Percentiles rank a stretch among this genome's conserved stretches.
Evolutionary conservation across 2,113 vertebrate genomes (phyloP).

Genomic region (Cygnus buccinator): DNA sequence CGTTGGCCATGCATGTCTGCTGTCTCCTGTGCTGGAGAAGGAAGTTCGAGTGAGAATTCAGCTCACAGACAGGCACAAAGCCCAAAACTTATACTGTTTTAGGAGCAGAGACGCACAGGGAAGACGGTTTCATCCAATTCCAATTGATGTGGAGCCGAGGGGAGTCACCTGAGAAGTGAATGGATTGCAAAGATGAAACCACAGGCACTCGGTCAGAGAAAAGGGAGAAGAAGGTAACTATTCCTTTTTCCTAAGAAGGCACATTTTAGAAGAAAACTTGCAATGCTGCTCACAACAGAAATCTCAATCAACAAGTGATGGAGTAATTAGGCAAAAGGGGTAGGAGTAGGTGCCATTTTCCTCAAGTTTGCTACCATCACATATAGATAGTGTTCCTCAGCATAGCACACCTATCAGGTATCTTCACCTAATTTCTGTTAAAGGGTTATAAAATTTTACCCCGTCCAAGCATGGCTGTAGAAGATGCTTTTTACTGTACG

Average conservation of each 20-base stretch:
- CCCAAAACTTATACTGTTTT: neutral
- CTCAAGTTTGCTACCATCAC: neutral
- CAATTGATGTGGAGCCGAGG: rapidly evolving
- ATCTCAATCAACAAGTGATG: neutral
- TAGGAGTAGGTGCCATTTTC: neutral
- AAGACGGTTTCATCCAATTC: neutral
- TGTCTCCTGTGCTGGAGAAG: neutral
- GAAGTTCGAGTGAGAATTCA: neutral
- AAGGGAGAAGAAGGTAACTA: neutral
- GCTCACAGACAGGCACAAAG: neutral
- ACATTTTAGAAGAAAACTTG: neutral
- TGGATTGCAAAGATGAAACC: neutral
- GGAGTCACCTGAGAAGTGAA: neutral
- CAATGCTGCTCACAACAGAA: neutral
- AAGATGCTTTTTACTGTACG: neutral
- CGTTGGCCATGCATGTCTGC: neutral
- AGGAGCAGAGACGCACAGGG: neutral
- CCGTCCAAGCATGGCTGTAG: neutral
- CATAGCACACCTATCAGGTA: neutral
- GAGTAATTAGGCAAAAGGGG: neutral
- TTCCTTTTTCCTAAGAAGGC: neutral
- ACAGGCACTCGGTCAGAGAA: rapidly evolving
- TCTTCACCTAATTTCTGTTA: neutral
- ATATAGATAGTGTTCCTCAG: neutral
- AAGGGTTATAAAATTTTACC: neutral